Conservation (phyloP, 2,888 invertebrate species). For the Scrobipalpa atriplicella region DNA sequence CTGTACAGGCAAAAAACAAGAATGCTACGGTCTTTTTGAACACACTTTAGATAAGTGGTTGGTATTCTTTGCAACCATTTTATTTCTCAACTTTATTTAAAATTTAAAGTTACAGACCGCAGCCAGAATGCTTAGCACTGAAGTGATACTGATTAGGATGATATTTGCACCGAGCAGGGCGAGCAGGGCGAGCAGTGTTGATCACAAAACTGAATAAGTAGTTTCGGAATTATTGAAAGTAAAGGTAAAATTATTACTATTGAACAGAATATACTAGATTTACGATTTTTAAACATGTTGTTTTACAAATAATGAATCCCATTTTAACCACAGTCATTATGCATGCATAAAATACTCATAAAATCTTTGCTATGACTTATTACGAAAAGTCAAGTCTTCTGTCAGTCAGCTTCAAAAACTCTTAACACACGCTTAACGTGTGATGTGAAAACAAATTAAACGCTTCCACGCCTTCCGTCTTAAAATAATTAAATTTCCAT, state of each 20-base stretch:
- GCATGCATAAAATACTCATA: background rate
- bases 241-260: no score
- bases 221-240: no score
- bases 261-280: no score
- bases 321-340: no score
- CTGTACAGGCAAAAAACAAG: slow-evolving; percentile 3
- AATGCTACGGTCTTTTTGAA: background rate
- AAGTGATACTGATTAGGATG: no score
- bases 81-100: background rate
- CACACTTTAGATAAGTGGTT: background rate
- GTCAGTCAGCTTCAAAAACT: slow-evolving; percentile 1
- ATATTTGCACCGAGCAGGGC: no score
- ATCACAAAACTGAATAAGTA: no score
- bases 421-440: slow-evolving; percentile 8
- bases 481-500: slow-evolving; percentile 48
- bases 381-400: background rate
- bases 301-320: no score
- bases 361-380: background rate
- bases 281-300: no score
- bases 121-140: no score
- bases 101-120: background rate
- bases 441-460: slow-evolving; percentile 47
- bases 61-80: background rate
- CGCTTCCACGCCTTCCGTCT: slow-evolving; percentile 46
- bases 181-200: no score